phyloP scores from a whole-genome alignment of 2,888 invertebrate genomes.

The Mycalesis mineus region DNA sequence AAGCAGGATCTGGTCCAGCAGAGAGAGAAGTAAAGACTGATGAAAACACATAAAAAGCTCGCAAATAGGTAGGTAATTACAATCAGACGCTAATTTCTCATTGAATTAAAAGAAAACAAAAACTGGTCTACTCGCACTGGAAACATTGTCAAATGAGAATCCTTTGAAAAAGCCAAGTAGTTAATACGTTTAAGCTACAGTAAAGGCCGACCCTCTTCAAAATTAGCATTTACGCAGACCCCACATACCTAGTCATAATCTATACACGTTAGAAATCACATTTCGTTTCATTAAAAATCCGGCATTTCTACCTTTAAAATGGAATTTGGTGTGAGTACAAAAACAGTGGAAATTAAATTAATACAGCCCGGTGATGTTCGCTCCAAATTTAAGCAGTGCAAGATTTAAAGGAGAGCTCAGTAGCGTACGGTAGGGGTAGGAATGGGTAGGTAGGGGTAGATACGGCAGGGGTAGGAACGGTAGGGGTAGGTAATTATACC shows the following conservation, averaged over 20 bases:
- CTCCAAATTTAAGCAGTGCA: constrained; percentile 71
- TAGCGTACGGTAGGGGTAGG: constrained; percentile 3
- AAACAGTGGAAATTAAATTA: constrained; percentile 63
- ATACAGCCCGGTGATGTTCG: constrained; percentile 59
- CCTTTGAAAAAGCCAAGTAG: background rate
- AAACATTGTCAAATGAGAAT: too few relatives aligned
- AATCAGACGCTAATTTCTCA: too few relatives aligned
- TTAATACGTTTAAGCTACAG: background rate
- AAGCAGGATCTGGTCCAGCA: too few relatives aligned
- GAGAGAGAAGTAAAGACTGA: too few relatives aligned
- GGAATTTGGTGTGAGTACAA: constrained; percentile 29
- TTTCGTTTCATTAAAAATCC: constrained; percentile 12
- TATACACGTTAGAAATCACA: background rate
- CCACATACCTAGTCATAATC: background rate
- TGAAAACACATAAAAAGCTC: too few relatives aligned
- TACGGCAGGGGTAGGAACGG: constrained; percentile 8
- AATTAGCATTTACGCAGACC: background rate
- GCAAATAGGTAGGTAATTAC: too few relatives aligned
- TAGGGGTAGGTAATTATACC: constrained; percentile 65
- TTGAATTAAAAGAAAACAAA: too few relatives aligned
- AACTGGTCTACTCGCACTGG: too few relatives aligned
- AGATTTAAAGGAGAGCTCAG: constrained; percentile 72
- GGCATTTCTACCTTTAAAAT: constrained; percentile 20
- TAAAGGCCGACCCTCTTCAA: background rate
- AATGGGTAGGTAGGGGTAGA: constrained; percentile 9